Evolutionary conservation across 2,113 vertebrate species (phyloP).

Genomic region (Vidua chalybeata): DNA sequence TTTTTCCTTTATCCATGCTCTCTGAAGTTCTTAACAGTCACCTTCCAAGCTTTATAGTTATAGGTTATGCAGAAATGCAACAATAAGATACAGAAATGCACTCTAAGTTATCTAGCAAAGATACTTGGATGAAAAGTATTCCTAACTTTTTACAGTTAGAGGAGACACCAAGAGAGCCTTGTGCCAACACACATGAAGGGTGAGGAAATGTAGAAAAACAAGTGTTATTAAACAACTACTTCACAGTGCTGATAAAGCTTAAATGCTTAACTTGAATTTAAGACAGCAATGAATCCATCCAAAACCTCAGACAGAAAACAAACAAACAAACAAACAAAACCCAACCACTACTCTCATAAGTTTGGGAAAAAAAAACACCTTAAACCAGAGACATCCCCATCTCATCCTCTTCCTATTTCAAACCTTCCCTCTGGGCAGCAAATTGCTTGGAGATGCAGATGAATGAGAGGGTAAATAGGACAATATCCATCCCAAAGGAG

Average conservation of each 20-base stretch:
- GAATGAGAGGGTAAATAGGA: not conserved
- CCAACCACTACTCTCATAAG: accelerated
- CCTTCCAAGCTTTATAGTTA: not conserved
- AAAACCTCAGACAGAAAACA: not conserved
- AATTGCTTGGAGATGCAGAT: not conserved
- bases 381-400: not conserved
- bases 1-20: not conserved
- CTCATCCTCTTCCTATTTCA: not conserved
- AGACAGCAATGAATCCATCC: not conserved
- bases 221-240: not conserved
- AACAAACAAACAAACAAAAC: too few species aligned
- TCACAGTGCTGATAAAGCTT: not conserved
- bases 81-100: not conserved
- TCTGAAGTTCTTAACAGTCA: not conserved
- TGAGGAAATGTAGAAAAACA: accelerated
- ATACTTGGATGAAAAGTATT: not conserved
- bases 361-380: not conserved
- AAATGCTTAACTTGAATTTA: not conserved
- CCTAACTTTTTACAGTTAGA: not conserved
- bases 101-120: not conserved
- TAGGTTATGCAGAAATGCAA: not conserved
- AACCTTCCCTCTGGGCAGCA: not conserved
- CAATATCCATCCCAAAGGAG: not conserved
- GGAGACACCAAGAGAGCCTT: not conserved
- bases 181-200: not conserved